phyloP scores from a whole-genome alignment of 2,888 invertebrate species.

The Coelogynopora nodosa region DNA sequence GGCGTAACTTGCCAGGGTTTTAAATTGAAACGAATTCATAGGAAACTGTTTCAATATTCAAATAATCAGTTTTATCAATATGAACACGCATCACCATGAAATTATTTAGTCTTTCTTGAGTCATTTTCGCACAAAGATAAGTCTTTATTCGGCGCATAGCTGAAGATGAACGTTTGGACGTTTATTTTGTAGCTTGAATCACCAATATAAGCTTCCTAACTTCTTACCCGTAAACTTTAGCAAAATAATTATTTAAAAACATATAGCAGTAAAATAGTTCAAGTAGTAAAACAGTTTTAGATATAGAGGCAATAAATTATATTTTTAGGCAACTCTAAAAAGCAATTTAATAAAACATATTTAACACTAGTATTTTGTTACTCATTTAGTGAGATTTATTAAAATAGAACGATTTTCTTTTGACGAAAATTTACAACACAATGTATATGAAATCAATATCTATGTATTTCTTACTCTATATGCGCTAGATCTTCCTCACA shows the following conservation, averaged over 20 bases:
- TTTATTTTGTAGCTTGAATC: not conserved
- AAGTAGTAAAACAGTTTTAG: too few relatives aligned
- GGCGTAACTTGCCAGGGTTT: not conserved
- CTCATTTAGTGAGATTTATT: too few relatives aligned
- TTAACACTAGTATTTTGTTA: too few relatives aligned
- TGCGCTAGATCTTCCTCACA: not conserved
- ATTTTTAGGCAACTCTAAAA: too few relatives aligned
- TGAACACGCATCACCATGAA: not conserved
- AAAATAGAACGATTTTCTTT: too few relatives aligned
- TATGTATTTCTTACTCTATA: too few relatives aligned
- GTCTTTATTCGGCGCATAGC: not conserved
- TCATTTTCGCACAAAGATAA: not conserved
- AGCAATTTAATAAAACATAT: too few relatives aligned
- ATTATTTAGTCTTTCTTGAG: not conserved
- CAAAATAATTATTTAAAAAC: too few relatives aligned
- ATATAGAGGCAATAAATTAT: not conserved
- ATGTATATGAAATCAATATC: too few relatives aligned
- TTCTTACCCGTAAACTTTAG: not conserved
- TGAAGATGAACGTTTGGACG: not conserved
- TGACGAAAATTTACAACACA: too few relatives aligned
- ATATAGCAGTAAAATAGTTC: too few relatives aligned
- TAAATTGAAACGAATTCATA: not conserved
- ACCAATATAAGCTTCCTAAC: not conserved
- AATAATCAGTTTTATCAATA: not conserved
- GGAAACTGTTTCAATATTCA: not conserved